phyloP scores from a whole-genome alignment of 1,140 invertebrate species.

The Heliconius eleuchia region DNA sequence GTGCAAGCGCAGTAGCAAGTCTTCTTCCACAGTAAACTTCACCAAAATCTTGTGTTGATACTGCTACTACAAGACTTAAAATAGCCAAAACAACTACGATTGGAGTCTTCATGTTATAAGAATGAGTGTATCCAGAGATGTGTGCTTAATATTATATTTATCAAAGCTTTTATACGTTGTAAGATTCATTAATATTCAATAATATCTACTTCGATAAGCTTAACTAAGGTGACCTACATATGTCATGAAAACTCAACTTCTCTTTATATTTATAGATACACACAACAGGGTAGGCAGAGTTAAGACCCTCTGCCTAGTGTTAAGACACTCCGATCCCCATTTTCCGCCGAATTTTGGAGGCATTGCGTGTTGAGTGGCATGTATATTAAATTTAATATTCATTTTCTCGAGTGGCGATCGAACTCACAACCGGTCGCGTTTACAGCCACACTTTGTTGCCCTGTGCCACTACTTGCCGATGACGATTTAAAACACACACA shows the following conservation, averaged over 20 bases:
- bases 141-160: background rate
- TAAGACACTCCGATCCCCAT: too few relatives aligned
- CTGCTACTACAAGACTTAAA: background rate
- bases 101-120: background rate
- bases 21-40: constrained; percentile 38
- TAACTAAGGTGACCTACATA: background rate
- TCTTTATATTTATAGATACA: too few relatives aligned
- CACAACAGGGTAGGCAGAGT: too few relatives aligned
- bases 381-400: too few relatives aligned
- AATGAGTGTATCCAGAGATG: background rate
- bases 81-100: background rate
- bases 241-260: background rate
- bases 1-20: constrained; percentile 25
- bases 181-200: constrained; percentile 23
- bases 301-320: too few relatives aligned
- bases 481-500: too few relatives aligned
- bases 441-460: too few relatives aligned
- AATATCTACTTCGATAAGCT: background rate
- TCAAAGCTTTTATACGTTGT: constrained; percentile 17
- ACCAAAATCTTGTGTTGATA: background rate
- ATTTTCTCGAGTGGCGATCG: too few relatives aligned
- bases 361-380: too few relatives aligned
- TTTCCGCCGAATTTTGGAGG: too few relatives aligned
- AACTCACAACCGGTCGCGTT: too few relatives aligned
- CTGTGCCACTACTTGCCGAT: too few relatives aligned